Evolutionary conservation across 2,888 invertebrate genomes (phyloP).

Genomic region (Trissoscelio sp.): DNA sequence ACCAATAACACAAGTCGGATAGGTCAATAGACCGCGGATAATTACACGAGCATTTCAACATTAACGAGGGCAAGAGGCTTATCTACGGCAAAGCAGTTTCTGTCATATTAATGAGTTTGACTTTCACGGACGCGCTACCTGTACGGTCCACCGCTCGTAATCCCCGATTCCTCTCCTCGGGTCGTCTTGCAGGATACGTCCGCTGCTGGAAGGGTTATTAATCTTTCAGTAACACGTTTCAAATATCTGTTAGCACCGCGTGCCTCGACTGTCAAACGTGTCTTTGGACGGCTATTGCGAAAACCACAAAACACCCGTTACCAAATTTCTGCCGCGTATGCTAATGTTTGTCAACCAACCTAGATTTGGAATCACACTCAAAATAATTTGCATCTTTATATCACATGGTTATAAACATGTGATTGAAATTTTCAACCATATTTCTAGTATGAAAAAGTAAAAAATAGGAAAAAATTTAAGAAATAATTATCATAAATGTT

Average conservation of each 20-base stretch:
- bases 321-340: constrained; percentile 31
- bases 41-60: constrained; percentile 61
- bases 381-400: too few relatives aligned
- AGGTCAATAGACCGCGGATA: constrained; percentile 61
- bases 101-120: constrained; percentile 68
- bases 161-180: constrained; percentile 22
- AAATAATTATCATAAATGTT: too few relatives aligned
- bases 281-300: neutral
- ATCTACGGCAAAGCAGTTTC: constrained; percentile 57
- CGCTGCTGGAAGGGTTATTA: constrained; percentile 53
- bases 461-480: too few relatives aligned
- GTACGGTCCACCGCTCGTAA: constrained; percentile 26
- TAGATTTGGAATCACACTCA: too few relatives aligned
- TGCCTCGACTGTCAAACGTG: constrained; percentile 30
- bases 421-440: too few relatives aligned
- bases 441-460: too few relatives aligned
- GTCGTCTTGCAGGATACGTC: constrained; percentile 16
- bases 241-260: constrained; percentile 41
- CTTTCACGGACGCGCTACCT: constrained; percentile 58
- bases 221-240: constrained; percentile 51
- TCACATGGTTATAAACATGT: too few relatives aligned
- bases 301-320: constrained; percentile 33
- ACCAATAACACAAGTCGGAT: constrained; percentile 44
- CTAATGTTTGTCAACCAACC: too few relatives aligned
- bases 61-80: constrained; percentile 66